Percentiles rank a stretch among this genome's conserved stretches.
Conservation (phyloP, 2,797 vertebrate genomes). For the Syngnathus rostellatus region DNA sequence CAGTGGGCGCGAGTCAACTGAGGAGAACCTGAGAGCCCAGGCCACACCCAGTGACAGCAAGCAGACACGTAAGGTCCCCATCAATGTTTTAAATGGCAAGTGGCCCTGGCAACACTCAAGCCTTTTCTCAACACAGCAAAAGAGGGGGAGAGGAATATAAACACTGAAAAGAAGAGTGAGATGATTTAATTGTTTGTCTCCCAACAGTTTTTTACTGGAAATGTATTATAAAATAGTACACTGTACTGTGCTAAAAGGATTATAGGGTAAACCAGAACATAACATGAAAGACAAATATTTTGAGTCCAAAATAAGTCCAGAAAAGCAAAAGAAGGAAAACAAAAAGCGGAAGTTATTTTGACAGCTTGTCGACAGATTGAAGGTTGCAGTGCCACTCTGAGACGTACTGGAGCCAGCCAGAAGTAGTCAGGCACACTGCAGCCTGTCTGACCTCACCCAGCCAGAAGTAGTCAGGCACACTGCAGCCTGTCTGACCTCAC, state of each 20-base stretch:
- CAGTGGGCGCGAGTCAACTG: conserved; percentile 78
- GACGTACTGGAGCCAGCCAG: conserved; percentile 36
- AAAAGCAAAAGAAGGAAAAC: conserved; percentile 11
- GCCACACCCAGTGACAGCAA: conserved; percentile 68
- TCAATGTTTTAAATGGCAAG: conserved; percentile 77
- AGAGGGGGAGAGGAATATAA: neutral
- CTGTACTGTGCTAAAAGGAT: neutral
- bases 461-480: conserved; percentile 30
- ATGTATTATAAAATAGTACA: neutral
- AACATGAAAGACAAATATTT: conserved; percentile 8
- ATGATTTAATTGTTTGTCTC: neutral
- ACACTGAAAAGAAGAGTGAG: neutral
- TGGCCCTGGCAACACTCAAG: conserved; percentile 42
- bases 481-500: conserved; percentile 37
- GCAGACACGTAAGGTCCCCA: conserved; percentile 68
- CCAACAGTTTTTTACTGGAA: neutral
- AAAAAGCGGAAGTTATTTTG: conserved; percentile 27
- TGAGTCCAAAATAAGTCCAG: conserved; percentile 13
- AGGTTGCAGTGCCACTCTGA: conserved; percentile 31
- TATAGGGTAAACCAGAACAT: neutral
- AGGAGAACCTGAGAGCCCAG: conserved; percentile 73
- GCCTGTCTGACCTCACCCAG: conserved; percentile 42
- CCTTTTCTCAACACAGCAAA: conserved; percentile 20
- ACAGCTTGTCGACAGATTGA: conserved; percentile 50
- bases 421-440: conserved; percentile 23